These are phyloP conservation scores for Falco punctatus DNA, from an alignment of 2,113 vertebrate genomes.

Conservation along the genomic window DNA sequence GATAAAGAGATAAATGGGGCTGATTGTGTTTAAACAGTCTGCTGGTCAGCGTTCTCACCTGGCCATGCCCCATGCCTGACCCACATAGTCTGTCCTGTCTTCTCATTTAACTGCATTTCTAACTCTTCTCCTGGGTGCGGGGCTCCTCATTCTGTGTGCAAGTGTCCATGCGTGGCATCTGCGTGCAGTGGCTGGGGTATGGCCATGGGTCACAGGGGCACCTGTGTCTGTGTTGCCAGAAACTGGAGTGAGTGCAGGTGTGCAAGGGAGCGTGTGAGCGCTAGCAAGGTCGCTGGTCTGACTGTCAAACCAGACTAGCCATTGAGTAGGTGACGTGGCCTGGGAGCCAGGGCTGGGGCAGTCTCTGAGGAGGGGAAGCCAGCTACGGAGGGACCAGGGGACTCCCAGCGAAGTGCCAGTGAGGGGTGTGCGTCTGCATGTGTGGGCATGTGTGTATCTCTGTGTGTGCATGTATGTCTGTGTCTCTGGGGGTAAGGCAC, in stretches of 20 bases:
- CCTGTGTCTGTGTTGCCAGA: neutral
- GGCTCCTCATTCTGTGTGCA: neutral
- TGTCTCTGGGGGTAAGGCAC: too few relatives aligned
- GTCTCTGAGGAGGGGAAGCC: neutral
- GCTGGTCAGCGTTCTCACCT: neutral
- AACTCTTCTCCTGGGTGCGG: neutral
- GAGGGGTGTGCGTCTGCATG: neutral
- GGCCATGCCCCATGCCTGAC: neutral
- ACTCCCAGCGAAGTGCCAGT: neutral
- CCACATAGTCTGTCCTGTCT: neutral
- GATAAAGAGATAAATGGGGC: neutral
- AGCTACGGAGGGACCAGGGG: neutral
- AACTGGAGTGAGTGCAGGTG: neutral
- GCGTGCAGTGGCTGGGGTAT: too few relatives aligned
- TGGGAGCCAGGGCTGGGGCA: too few relatives aligned
- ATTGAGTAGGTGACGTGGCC: neutral
- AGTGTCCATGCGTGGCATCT: neutral
- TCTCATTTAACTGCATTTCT: neutral
- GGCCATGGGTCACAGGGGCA: neutral
- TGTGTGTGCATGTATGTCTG: too few relatives aligned
- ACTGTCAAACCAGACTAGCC: neutral
- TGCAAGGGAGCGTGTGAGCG: neutral
- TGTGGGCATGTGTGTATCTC: too few relatives aligned
- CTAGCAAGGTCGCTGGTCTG: neutral
- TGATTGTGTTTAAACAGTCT: neutral